phyloP scores from a whole-genome alignment of 2,113 vertebrate genomes.

The Brevimyrus niger region DNA sequence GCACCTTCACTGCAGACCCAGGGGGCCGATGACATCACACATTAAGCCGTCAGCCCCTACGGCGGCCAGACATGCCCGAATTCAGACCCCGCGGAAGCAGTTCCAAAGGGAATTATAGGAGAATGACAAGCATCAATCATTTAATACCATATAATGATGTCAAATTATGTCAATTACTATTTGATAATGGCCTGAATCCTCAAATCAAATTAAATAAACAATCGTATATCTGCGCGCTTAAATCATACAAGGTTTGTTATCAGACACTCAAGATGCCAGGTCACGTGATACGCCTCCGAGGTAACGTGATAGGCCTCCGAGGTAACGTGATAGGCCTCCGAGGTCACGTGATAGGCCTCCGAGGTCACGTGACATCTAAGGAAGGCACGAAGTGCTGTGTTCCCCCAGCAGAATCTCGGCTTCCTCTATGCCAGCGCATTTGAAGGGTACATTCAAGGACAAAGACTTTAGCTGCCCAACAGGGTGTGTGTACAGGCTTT shows the following conservation, averaged over 20 bases:
- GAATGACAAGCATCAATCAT: background rate
- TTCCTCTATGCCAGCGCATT: background rate
- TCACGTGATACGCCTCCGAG: no score
- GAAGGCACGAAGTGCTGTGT: background rate
- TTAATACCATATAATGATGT: background rate
- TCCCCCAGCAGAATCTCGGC: background rate
- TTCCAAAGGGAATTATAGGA: background rate
- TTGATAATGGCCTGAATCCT: background rate
- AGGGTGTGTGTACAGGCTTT: background rate
- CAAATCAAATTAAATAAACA: background rate
- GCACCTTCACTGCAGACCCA: background rate
- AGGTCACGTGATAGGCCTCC: no score
- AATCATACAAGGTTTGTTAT: background rate
- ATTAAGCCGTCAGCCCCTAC: background rate
- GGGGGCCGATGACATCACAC: background rate
- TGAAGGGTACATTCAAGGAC: background rate
- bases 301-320: no score
- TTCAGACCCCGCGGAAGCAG: background rate
- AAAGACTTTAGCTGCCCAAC: background rate
- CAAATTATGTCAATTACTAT: background rate
- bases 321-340: no score
- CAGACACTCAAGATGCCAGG: background rate
- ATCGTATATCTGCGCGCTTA: background rate
- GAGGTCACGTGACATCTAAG: background rate
- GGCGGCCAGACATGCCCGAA: background rate